A percentile compares a stretch with the other conserved stretches of the same genome.
Conservation (phyloP, 2,888 invertebrate species). For the Drosophila nr. medialis region DNA sequence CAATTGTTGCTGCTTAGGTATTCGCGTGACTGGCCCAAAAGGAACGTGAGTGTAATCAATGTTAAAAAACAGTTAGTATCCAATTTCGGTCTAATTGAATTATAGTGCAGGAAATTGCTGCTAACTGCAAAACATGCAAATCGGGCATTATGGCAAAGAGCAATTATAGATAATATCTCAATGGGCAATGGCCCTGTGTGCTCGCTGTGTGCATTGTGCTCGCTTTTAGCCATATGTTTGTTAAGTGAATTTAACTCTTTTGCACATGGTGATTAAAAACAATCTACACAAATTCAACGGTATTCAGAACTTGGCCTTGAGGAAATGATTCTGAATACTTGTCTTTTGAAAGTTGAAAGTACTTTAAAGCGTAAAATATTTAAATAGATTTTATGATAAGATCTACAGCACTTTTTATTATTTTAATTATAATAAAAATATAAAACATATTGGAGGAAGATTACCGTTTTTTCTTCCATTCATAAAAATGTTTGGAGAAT, state of each 20-base stretch:
- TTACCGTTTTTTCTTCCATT: too few relatives aligned
- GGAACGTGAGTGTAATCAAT: constrained; percentile 4
- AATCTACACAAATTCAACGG: background rate
- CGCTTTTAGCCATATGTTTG: background rate
- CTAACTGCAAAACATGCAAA: constrained; percentile 34
- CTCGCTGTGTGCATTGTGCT: background rate
- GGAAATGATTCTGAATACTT: background rate
- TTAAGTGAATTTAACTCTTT: background rate
- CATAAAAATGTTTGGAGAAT: background rate
- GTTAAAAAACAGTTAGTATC: constrained; percentile 43
- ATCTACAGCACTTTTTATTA: too few relatives aligned
- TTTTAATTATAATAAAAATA: background rate
- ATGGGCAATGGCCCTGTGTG: too few relatives aligned
- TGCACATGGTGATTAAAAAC: background rate
- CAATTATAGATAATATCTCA: constrained; percentile 12
- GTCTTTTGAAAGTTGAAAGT: background rate
- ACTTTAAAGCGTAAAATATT: background rate
- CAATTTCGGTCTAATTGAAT: constrained; percentile 34
- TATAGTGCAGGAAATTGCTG: constrained; percentile 29
- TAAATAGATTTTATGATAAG: background rate
- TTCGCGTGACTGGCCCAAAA: constrained; percentile 43
- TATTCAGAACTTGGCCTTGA: background rate
- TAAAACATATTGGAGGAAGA: too few relatives aligned
- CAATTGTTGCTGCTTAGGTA: constrained; percentile 9
- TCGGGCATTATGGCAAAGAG: background rate